A percentile compares a stretch with the other conserved stretches of the same genome.
Conservation (phyloP, 2,113 vertebrate genomes). For the Lophochroa leadbeateri region DNA sequence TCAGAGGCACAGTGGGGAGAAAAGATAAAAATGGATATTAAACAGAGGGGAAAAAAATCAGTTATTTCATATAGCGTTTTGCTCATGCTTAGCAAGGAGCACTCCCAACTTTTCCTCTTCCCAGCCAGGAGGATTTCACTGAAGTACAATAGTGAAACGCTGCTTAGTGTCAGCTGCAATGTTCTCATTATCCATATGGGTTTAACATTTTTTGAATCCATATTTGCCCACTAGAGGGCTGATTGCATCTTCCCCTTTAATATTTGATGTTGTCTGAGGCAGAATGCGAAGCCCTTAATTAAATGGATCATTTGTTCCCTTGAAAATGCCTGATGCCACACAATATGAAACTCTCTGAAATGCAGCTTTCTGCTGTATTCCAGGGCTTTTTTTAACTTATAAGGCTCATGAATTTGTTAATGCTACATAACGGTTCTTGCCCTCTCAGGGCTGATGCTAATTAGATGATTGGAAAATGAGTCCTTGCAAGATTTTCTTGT, state of each 20-base stretch:
- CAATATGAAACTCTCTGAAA: neutral
- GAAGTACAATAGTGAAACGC: neutral
- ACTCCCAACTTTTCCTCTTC: neutral
- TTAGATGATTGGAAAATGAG: constrained; percentile 15
- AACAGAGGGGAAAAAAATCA: neutral
- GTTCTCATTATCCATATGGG: neutral
- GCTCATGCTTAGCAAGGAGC: neutral
- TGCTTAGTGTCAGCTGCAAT: neutral
- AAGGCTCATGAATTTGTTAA: constrained; percentile 35
- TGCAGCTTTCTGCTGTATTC: constrained; percentile 23
- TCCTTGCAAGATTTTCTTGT: neutral
- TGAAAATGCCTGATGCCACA: constrained; percentile 30
- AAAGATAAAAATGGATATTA: neutral
- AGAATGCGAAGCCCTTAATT: constrained; percentile 20
- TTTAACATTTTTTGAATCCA: neutral
- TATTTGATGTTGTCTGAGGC: constrained; percentile 49
- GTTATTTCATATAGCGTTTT: neutral
- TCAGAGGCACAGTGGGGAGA: neutral
- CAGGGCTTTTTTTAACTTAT: neutral
- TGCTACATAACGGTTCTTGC: neutral
- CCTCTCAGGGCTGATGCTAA: neutral
- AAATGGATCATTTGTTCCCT: constrained; percentile 47
- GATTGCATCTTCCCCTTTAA: constrained; percentile 27
- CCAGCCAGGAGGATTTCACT: neutral
- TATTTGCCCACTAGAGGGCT: constrained; percentile 61